Evolutionary conservation across 2,888 invertebrate species (phyloP).

Genomic region (Cyclophora albipunctata): DNA sequence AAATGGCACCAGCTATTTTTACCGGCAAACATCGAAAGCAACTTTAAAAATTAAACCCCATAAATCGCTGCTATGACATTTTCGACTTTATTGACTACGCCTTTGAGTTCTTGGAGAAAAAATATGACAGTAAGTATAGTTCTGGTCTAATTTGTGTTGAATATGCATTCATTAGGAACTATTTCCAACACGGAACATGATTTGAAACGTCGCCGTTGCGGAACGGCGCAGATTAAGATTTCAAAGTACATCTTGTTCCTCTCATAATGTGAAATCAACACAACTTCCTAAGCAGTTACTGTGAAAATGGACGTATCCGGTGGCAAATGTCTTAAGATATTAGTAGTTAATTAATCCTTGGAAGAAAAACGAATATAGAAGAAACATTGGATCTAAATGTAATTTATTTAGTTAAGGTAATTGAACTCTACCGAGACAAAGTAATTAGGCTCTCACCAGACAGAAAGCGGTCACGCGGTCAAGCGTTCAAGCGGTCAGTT

Average conservation of each 20-base stretch:
- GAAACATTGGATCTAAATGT: too few species aligned
- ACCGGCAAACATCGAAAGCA: slow-evolving; percentile 31
- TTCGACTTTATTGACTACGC: slow-evolving; percentile 35
- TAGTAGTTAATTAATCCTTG: too few species aligned
- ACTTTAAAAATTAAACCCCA: slow-evolving; percentile 21
- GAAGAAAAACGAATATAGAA: too few species aligned
- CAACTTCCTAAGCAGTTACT: too few species aligned
- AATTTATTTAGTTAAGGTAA: neutral
- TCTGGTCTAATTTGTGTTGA: slow-evolving; percentile 27
- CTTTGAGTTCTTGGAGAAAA: slow-evolving; percentile 11
- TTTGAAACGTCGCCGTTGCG: slow-evolving; percentile 38
- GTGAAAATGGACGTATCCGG: too few species aligned
- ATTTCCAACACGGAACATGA: slow-evolving; percentile 47
- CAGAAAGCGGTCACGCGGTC: too few species aligned
- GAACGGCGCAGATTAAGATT: slow-evolving; percentile 34
- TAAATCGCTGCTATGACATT: slow-evolving; percentile 26
- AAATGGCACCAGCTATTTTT: slow-evolving; percentile 66
- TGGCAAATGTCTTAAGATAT: too few species aligned
- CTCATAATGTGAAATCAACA: slow-evolving; percentile 4
- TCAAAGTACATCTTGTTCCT: slow-evolving; percentile 29
- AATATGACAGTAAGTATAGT: slow-evolving; percentile 15
- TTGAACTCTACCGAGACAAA: slow-evolving; percentile 19
- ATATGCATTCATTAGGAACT: slow-evolving; percentile 50
- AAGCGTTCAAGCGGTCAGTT: too few species aligned
- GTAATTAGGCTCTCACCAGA: too few species aligned